A percentile compares a stretch with the other conserved stretches of the same genome.
phyloP scores from a whole-genome alignment of 2,888 invertebrate species.

The Drosophila demipolita region DNA sequence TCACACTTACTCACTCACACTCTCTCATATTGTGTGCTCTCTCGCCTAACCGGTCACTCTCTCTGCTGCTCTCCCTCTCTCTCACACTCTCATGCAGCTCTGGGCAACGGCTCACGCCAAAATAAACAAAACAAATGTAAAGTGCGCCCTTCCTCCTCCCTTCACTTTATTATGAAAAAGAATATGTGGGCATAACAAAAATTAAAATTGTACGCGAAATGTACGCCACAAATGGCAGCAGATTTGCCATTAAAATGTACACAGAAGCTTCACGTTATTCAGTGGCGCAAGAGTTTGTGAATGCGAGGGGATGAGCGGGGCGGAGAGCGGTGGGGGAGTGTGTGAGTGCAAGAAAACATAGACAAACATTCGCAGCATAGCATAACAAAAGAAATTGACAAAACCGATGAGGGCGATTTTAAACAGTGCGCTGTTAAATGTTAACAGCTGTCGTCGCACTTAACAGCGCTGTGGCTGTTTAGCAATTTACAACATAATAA shows the following conservation, averaged over 20 bases:
- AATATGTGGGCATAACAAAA: slow-evolving; percentile 79
- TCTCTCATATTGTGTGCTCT: slow-evolving; percentile 4
- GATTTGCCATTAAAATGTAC: slow-evolving; percentile 78
- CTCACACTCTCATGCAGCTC: slow-evolving; percentile 35
- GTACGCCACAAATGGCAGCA: slow-evolving; percentile 77
- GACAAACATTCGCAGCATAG: slow-evolving; percentile 54
- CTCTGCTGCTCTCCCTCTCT: slow-evolving; percentile 26
- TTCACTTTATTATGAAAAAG: slow-evolving; percentile 58
- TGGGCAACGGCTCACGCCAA: slow-evolving; percentile 73
- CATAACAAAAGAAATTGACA: slow-evolving; percentile 68
- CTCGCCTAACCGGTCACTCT: slow-evolving; percentile 8
- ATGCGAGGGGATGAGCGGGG: slow-evolving; percentile 12
- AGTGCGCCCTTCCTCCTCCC: slow-evolving; percentile 58
- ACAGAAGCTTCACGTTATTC: slow-evolving; percentile 58
- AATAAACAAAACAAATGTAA: slow-evolving; percentile 79
- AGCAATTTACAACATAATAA: slow-evolving; percentile 24
- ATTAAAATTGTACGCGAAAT: slow-evolving; percentile 79
- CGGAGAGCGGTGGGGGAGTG: slow-evolving; percentile 6
- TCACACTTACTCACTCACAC: slow-evolving; percentile 26
- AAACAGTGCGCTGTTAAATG: slow-evolving; percentile 43
- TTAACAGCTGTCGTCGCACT: slow-evolving; percentile 28
- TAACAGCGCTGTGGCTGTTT: slow-evolving; percentile 39
- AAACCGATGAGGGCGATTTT: slow-evolving; percentile 16
- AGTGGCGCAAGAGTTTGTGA: not conserved
- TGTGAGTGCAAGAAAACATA: slow-evolving; percentile 55